Base-by-base conservation (phyloP, 2,797 vertebrate genomes). In the Pangasius djambal region DNA sequence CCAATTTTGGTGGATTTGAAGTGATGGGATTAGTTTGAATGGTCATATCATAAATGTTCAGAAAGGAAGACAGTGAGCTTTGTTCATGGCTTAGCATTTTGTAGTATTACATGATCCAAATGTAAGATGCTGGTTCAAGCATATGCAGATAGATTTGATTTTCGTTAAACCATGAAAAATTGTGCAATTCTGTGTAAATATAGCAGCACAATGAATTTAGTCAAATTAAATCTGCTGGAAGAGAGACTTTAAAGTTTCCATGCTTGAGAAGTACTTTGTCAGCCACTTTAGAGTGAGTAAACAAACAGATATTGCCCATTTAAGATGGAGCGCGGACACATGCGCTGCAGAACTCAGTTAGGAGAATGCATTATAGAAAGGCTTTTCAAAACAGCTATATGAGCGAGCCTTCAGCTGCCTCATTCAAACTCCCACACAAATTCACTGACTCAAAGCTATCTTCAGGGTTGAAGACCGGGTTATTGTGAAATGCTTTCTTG, bases 361-460 rank as follows among this genome's bases (percentile, higher is more conserved):
- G 81, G 4, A 63, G 55, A 74, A 72, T 67, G 40, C 55, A 84
- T 87, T 85, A 87, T 69, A 85, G 74, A 5, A 72, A 65, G 44
- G 65, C 63, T 72, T 89, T 87, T 70, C 40, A 31, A 84, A 69
- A 16, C 59, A 63, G 37, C 37, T 63, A 63, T 59, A 67, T 31
- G 77, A 81, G 44, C 28, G 25, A 77, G 87, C 75, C 61, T 59
- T 91, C 63, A 50, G 74, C 81, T 34, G 77, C 86, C 83, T 86
- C 65, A 72, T 88, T 79, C 81, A 40, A 83, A 89, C 78, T 69
- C 57, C 44, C 74, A 85, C 72, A 55, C 48, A 85, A 22, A 61
- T 50, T 37, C 89, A 86, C 77, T 34, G 59, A 88, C 77, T 89
- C 86, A 91, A 90, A 83, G 50, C 57, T 75, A 79, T 87, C 86